Base-by-base conservation (phyloP, 2,888 invertebrate species). In the Dryobota labecula region DNA sequence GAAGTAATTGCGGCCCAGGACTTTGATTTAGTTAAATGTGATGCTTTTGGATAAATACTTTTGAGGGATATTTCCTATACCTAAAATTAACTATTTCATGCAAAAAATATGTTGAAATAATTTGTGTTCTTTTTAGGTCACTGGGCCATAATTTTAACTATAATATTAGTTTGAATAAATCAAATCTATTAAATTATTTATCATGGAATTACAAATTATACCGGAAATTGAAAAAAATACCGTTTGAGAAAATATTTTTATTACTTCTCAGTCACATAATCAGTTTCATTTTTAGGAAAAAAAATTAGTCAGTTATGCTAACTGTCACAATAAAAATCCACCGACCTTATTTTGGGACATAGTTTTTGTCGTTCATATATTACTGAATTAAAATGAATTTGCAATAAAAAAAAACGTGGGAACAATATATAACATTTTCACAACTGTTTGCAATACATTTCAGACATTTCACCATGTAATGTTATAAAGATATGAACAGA, bases 261-360 rank as follows among this genome's bases (percentile, higher is more conserved):
- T 13, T 38, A 38, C 38, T 38, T 38, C 38, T 38, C 38, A 33
- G 5, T 3, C 2, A 33, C 5, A 2, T 33, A 33, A 41, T 41
- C 15, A 41, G 5, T 41, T 5, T 41, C 41, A 15, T 41, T 41
- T 15, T 41, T 41, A 41, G 41, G 15, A 41, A 41, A 41, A 0
- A 41, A 41, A 15, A 15, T 41, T 3, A 33, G n/a, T n/a, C n/a
- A n/a, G 20, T 54, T 30, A 15, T 8, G 20, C 15, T 30, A 33
- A 54, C 53, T 53, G 18, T 30, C 33, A 33, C 30, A 30, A 57
- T 36, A 36, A 57, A 57, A 57, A 41, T 38, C 57, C 18, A 41
- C 38, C 38, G 24, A 57, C 38, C 27, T 58, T 58, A 43, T 58
- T 27, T 43, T 27, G 20, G 58, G 60, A 60, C 45, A 45, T 45